Base-by-base conservation (phyloP, 2,113 vertebrate genomes). In the Pleuronectes platessa region DNA sequence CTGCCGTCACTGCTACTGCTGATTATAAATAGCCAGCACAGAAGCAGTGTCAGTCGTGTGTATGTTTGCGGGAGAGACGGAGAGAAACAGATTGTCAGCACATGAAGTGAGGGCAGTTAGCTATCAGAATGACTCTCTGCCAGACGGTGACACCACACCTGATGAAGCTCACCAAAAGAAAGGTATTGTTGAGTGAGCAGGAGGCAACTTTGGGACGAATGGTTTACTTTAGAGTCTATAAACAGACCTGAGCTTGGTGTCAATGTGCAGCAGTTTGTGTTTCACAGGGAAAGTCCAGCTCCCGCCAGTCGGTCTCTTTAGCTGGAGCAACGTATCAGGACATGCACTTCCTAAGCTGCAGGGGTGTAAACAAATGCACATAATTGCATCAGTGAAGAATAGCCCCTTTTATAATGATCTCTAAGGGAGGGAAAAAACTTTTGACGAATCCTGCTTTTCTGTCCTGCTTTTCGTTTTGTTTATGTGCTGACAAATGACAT, bases 151-250 rank as follows among this genome's bases (percentile, higher is more conserved):
- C 88, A 10, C 88, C 87, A n/a, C 78, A 90, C 82, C 91, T 80
- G 83, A 92, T 92, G 91, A 94, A 94, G 93, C 86, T 93, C 79
- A 93, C 86, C 90, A 93, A 82, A 84, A 94, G 68, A 67, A 93
- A 95, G 94, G 93, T 95, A 93, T 76, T 58, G 82, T 83, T 63
- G 21, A 74, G 58, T 54, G 42, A 78, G 69, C 37, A 45, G 53
- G 53, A 23, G 20, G 11, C 40, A 53, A 55, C 17, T 68, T 76
- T 64, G 58, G 49, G 54, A 20, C 4, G 8, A 67, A 40, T 21
- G 13, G 26, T 78, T 75, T 60, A 74, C 62, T 86, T 78, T 81
- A 31, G 71, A 45, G 58, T 90, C 85, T 88, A 88, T 89, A 90
- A 90, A 90, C 87, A 79, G 88, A 84, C 83, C 47, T 72, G 62